These are phyloP conservation scores for Seriola rivoliana DNA, from an alignment of 2,113 vertebrate genomes.

Conservation along the genomic window DNA sequence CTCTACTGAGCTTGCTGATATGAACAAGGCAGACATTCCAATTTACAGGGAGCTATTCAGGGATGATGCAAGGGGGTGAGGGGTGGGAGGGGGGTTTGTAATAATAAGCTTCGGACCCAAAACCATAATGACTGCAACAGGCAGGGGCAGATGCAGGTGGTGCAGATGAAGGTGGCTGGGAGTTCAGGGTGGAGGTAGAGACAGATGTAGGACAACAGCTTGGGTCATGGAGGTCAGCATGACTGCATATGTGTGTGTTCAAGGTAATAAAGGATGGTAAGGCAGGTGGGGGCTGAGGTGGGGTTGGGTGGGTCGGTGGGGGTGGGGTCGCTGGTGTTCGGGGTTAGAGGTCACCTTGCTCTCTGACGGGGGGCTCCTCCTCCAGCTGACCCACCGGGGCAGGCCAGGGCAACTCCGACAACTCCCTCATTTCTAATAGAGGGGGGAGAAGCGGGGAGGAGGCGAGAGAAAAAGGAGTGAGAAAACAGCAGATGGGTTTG, in stretches of 20 bases:
- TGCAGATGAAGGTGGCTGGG: slow-evolving; percentile 19
- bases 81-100: no score
- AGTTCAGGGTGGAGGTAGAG: slow-evolving; percentile 27
- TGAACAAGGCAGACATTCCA: slow-evolving; percentile 25
- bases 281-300: background rate
- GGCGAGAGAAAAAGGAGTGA: slow-evolving; percentile 51
- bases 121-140: slow-evolving; percentile 12
- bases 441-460: slow-evolving; percentile 23
- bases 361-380: slow-evolving; percentile 77
- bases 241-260: slow-evolving; percentile 23
- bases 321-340: slow-evolving; percentile 25
- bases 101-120: slow-evolving; percentile 4
- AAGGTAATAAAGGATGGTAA: slow-evolving; percentile 23
- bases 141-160: slow-evolving; percentile 35
- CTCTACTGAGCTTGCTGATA: slow-evolving; percentile 21
- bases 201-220: slow-evolving; percentile 67
- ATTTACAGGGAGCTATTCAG: slow-evolving; percentile 28
- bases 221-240: slow-evolving; percentile 43
- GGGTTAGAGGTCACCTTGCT: slow-evolving; percentile 83
- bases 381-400: slow-evolving; percentile 83
- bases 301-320: background rate
- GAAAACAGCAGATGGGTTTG: slow-evolving; percentile 72
- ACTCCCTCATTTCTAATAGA: slow-evolving; percentile 81
- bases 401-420: slow-evolving; percentile 83
- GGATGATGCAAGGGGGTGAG: background rate